phyloP scores from a whole-genome alignment of 2,113 vertebrate genomes.

The Sphaerodactylus townsendi region DNA sequence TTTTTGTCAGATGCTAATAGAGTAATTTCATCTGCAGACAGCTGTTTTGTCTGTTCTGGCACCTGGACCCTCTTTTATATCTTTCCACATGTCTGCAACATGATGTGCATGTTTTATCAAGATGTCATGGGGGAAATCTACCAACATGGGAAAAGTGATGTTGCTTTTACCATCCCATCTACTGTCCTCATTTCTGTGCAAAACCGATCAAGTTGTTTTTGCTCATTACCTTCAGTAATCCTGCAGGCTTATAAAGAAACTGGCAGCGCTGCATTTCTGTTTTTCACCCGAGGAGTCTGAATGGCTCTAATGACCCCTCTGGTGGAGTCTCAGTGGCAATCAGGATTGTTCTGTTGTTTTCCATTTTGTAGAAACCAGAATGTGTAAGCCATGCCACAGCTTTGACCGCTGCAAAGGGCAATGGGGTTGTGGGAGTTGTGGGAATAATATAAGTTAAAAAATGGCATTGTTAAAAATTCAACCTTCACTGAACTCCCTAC shows the following conservation, averaged over 20 bases:
- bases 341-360: background rate
- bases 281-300: background rate
- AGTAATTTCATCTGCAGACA: constrained; percentile 49
- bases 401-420: background rate
- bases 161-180: background rate
- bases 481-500: rapidly evolving
- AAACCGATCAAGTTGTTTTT: background rate
- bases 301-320: background rate
- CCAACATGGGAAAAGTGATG: background rate
- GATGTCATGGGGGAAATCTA: background rate
- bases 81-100: constrained; percentile 21
- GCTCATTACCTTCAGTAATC: background rate
- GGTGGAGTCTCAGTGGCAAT: background rate
- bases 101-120: constrained; percentile 31
- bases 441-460: background rate
- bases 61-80: constrained; percentile 28
- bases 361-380: background rate
- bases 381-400: background rate
- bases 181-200: background rate
- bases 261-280: rapidly evolving
- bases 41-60: constrained; percentile 4
- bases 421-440: background rate
- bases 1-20: constrained; percentile 53
- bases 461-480: background rate
- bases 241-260: rapidly evolving